Conservation (phyloP, 2,797 vertebrate species). For the Ispidina picta region DNA sequence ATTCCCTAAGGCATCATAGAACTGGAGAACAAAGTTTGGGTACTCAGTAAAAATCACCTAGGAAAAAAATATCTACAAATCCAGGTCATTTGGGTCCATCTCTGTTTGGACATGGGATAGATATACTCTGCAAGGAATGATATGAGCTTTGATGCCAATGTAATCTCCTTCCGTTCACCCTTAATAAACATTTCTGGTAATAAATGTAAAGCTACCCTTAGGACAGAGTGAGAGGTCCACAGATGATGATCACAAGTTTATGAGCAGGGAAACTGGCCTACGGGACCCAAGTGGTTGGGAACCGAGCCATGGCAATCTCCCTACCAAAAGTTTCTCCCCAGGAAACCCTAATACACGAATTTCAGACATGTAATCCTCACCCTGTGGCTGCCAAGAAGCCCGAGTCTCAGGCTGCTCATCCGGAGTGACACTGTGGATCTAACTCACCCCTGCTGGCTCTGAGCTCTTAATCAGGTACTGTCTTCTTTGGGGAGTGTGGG, state of each 20-base stretch:
- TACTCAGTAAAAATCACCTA: not conserved
- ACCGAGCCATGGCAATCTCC: not conserved
- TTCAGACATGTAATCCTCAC: constrained; percentile 2
- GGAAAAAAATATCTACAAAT: not conserved
- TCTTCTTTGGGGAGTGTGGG: not conserved
- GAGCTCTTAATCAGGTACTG: constrained; percentile 20
- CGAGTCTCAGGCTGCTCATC: not conserved
- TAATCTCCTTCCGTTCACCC: not conserved
- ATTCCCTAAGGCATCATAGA: not conserved
- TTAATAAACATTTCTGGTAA: not conserved
- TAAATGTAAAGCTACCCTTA: not conserved
- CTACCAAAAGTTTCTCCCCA: not conserved
- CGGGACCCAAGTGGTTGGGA: not conserved
- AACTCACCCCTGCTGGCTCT: not conserved
- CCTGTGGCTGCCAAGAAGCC: not conserved
- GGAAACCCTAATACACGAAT: not conserved
- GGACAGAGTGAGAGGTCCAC: not conserved
- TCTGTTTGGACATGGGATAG: not conserved
- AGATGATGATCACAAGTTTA: not conserved
- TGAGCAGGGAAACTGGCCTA: not conserved
- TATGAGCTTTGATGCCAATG: not conserved
- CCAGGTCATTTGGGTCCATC: not conserved
- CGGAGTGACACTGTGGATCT: not conserved
- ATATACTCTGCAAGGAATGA: not conserved
- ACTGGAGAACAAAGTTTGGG: not conserved